Evolutionary conservation across 2,888 invertebrate genomes (phyloP).

Genomic region (Lagria hirta): DNA sequence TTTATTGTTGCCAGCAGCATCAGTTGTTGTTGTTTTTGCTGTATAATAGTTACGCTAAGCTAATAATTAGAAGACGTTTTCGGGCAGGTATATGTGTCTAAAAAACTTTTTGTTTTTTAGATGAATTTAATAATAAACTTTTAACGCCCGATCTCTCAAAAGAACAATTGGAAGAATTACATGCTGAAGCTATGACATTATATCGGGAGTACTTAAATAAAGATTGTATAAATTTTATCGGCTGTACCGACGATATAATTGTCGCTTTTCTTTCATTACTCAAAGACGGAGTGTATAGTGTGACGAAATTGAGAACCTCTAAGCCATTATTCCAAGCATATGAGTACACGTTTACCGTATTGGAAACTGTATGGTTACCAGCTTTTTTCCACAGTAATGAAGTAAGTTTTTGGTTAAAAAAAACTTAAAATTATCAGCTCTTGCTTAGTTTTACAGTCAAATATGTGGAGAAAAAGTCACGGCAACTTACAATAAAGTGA

Average conservation of each 20-base stretch:
- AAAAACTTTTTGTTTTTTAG: slow-evolving; percentile 57
- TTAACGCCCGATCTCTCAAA: slow-evolving; percentile 73
- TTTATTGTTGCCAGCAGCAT: too few species aligned
- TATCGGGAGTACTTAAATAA: slow-evolving; percentile 68
- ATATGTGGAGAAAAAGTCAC: slow-evolving; percentile 68
- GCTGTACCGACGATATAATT: slow-evolving; percentile 60
- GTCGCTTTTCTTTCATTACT: slow-evolving; percentile 59
- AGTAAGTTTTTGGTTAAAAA: slow-evolving; percentile 53
- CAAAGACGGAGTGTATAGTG: slow-evolving; percentile 62
- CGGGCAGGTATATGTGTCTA: too few species aligned
- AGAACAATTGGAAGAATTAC: slow-evolving; percentile 63
- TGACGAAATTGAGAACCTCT: slow-evolving; percentile 73
- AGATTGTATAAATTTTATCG: slow-evolving; percentile 62
- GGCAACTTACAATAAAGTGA: slow-evolving; percentile 58
- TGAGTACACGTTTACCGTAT: slow-evolving; percentile 70
- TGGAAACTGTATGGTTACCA: slow-evolving; percentile 75
- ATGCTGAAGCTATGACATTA: slow-evolving; percentile 67
- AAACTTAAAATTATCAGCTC: slow-evolving; percentile 1
- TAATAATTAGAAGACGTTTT: too few species aligned
- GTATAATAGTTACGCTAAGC: too few species aligned
- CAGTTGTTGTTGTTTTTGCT: too few species aligned
- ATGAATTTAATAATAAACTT: slow-evolving; percentile 78
- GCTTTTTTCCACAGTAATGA: slow-evolving; percentile 81
- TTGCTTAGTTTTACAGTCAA: slow-evolving; percentile 67
- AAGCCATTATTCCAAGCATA: slow-evolving; percentile 78